Evolutionary conservation across 2,888 invertebrate genomes (phyloP).

Genomic region (Oligia strigilis): DNA sequence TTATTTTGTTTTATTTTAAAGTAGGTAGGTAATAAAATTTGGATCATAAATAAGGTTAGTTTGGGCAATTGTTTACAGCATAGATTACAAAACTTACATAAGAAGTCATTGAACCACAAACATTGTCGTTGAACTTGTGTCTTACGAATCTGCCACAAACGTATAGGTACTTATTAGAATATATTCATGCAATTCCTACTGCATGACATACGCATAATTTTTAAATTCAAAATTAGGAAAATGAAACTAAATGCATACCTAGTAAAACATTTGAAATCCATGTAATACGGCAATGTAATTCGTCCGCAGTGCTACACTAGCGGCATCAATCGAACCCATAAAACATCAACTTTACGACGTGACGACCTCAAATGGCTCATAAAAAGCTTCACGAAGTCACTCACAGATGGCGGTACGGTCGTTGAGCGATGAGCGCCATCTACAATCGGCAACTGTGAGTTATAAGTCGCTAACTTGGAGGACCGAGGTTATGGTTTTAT

Average conservation of each 20-base stretch:
- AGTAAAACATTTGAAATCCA: conserved; percentile 26
- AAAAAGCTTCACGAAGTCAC: conserved; percentile 83
- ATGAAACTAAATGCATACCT: conserved; percentile 21
- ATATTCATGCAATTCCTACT: background rate
- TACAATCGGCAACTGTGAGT: conserved; percentile 76
- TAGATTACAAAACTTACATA: background rate
- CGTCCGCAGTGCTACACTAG: conserved; percentile 82
- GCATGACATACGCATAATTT: background rate
- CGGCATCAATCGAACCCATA: conserved; percentile 86
- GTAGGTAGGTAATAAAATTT: no score
- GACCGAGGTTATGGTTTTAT: conserved; percentile 86
- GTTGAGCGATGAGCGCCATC: conserved; percentile 82
- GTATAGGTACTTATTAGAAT: background rate
- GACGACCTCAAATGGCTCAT: conserved; percentile 85
- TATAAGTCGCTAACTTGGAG: conserved; percentile 73
- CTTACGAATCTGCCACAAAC: background rate
- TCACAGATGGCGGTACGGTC: conserved; percentile 86
- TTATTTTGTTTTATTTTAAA: conserved; percentile 6
- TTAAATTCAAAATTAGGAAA: background rate
- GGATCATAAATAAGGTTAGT: background rate
- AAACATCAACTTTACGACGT: conserved; percentile 87
- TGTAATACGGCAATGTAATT: conserved; percentile 38
- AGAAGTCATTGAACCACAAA: background rate
- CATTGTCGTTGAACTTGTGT: background rate
- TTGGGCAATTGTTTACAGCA: background rate